These are phyloP conservation scores for Panthera tigris DNA, from an alignment of 2,113 vertebrate species.

Conservation along the genomic window DNA sequence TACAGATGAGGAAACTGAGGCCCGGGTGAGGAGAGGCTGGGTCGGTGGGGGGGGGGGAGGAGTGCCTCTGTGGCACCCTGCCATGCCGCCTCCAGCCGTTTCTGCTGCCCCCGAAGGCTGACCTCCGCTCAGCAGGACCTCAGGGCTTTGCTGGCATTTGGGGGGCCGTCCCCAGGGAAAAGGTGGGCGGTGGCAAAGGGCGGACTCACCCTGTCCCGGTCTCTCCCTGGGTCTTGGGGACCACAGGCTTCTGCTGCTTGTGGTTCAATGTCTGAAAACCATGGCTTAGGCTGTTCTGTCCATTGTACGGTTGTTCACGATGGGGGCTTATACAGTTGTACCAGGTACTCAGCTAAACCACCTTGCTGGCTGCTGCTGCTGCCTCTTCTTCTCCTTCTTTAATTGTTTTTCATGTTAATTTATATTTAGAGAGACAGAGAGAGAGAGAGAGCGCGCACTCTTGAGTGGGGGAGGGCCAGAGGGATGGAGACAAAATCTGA, in stretches of 20 bases:
- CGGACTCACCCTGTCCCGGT: fast-evolving
- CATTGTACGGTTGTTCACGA: fast-evolving
- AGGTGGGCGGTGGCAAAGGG: not conserved
- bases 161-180: not conserved
- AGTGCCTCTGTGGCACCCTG: not conserved
- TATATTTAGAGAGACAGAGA: too few species aligned
- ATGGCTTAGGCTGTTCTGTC: fast-evolving
- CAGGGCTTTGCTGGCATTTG: fast-evolving
- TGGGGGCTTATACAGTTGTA: not conserved
- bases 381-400: not conserved
- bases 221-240: not conserved
- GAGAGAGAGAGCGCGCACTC: too few species aligned
- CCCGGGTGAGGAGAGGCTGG: not conserved
- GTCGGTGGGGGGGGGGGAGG: not conserved
- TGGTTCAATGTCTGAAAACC: not conserved
- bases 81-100: not conserved
- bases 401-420: too few species aligned
- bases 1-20: not conserved
- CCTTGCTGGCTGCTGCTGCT: too few species aligned
- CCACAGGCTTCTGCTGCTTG: not conserved
- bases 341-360: fast-evolving
- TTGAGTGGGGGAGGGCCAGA: too few species aligned
- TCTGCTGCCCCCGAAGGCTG: not conserved
- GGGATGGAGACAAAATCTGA: too few species aligned
- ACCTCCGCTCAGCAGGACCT: too few species aligned